Percentiles rank a stretch among this genome's conserved stretches.
These are phyloP conservation scores for Colletes collaris DNA, from an alignment of 2,888 invertebrate genomes.

Conservation along the genomic window DNA sequence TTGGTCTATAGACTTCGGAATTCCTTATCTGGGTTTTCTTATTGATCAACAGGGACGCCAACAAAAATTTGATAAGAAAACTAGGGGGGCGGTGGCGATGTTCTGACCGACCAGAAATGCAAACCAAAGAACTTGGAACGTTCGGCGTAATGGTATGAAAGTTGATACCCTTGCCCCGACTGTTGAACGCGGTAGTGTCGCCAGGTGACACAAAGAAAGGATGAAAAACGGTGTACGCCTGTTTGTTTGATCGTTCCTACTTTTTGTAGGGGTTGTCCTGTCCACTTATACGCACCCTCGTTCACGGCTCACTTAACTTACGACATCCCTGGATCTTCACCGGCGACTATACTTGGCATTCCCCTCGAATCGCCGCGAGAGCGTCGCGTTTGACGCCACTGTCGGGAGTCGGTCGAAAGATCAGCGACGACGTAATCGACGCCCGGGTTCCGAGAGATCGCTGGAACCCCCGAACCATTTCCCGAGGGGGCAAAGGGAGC, in stretches of 20 bases:
- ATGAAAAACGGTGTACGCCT: not conserved
- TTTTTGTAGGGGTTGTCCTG: slow-evolving; percentile 2
- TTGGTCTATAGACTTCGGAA: too few relatives aligned
- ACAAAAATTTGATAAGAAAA: too few relatives aligned
- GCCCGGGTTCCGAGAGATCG: not conserved
- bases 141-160: too few relatives aligned
- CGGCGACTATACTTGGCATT: slow-evolving; percentile 4
- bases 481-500: not conserved
- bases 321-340: not conserved
- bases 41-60: too few relatives aligned
- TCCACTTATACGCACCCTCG: slow-evolving; percentile 12
- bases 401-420: not conserved
- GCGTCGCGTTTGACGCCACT: slow-evolving; percentile 16
- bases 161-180: too few relatives aligned
- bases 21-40: too few relatives aligned
- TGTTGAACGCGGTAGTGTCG: too few relatives aligned
- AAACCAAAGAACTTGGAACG: too few relatives aligned
- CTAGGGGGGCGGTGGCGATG: too few relatives aligned
- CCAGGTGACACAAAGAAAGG: too few relatives aligned
- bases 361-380: slow-evolving; percentile 5
- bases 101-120: too few relatives aligned
- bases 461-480: slow-evolving; percentile 20
- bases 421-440: slow-evolving; percentile 5
- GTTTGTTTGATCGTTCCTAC: not conserved
- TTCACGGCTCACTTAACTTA: slow-evolving; percentile 11